These are phyloP conservation scores for Acridotheres tristis DNA, from an alignment of 2,797 vertebrate species.

Conservation along the genomic window DNA sequence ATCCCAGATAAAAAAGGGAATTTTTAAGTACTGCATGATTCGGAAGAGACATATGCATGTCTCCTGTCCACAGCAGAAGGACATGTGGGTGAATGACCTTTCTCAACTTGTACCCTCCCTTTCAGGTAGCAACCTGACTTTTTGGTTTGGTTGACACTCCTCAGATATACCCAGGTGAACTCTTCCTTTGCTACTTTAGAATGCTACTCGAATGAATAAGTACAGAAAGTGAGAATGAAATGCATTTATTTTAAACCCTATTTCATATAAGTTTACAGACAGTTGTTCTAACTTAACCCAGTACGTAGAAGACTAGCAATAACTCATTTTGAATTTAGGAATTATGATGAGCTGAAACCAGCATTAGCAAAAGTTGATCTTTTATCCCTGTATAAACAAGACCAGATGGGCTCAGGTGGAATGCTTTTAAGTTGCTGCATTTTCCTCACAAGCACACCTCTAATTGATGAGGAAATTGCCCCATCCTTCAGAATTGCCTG, in stretches of 20 bases:
- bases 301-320: neutral
- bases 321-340: neutral
- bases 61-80: neutral
- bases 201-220: neutral
- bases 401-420: neutral
- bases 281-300: neutral
- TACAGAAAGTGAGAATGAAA: neutral
- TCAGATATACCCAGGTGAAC: neutral
- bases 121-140: neutral
- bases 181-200: neutral
- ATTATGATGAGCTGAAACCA: neutral
- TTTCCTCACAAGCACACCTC: neutral
- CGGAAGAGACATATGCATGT: neutral
- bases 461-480: conserved; percentile 29
- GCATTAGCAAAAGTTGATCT: neutral
- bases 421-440: neutral
- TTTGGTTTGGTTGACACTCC: neutral
- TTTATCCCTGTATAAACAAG: neutral
- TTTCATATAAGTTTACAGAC: neutral
- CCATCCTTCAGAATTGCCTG: conserved; percentile 28
- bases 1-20: neutral
- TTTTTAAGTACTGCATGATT: neutral
- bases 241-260: neutral
- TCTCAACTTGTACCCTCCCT: neutral
- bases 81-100: neutral